Evolutionary conservation across 37 sponge, comb jelly and placozoan species (phyloP).

Genomic region (Lycopodina hypogea): DNA sequence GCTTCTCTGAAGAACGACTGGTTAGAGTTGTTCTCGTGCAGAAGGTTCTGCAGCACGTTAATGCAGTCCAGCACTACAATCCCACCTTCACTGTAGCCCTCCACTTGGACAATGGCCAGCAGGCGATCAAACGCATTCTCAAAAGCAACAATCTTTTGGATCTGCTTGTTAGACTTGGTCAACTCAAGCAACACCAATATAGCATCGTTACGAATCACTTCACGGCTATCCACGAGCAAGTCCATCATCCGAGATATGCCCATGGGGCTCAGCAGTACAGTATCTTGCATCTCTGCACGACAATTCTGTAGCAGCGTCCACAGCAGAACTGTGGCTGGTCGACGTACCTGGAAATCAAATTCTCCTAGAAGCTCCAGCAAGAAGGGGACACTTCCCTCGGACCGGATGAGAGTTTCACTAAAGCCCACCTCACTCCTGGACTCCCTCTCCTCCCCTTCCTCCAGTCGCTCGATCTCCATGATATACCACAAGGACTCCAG

Average conservation of each 20-base stretch:
- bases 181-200: conserved; percentile 74
- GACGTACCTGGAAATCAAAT: conserved; percentile 82
- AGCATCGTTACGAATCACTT: conserved; percentile 87
- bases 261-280: conserved; percentile 72
- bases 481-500: conserved; percentile 80
- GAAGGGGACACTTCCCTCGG: conserved; percentile 60
- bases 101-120: conserved; percentile 63
- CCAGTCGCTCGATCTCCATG: conserved; percentile 18
- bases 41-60: conserved; percentile 61
- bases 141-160: conserved; percentile 95
- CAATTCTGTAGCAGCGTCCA: conserved; percentile 52
- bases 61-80: conserved; percentile 90
- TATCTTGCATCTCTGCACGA: conserved; percentile 57
- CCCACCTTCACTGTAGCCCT: conserved; percentile 91
- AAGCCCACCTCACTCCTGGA: conserved; percentile 51
- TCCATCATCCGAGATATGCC: conserved; percentile 88
- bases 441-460: conserved; percentile 9
- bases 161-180: conserved; percentile 74
- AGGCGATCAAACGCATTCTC: conserved; percentile 94
- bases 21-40: conserved; percentile 75
- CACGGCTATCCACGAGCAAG: conserved; percentile 77
- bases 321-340: conserved; percentile 68
- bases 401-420: conserved; percentile 62
- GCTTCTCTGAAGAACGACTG: conserved; percentile 93
- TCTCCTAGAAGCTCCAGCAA: conserved; percentile 71